A percentile compares a stretch with the other conserved stretches of the same genome.
phyloP scores from a whole-genome alignment of 2,113 vertebrate genomes.

The Amphilophus citrinellus region DNA sequence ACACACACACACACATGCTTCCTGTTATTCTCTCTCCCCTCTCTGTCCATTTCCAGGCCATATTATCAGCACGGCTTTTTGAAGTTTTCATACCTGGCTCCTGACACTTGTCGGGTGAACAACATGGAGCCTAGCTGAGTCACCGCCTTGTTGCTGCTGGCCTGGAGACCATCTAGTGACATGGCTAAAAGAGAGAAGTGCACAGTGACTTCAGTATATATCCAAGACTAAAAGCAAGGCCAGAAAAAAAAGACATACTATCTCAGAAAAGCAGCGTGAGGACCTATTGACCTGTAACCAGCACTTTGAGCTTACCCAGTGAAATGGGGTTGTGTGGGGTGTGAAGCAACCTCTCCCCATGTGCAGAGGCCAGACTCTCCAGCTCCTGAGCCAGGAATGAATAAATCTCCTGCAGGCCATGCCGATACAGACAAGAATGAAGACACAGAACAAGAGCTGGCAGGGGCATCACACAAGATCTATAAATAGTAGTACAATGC shows the following conservation, averaged over 20 bases:
- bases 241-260: background rate
- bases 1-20: background rate
- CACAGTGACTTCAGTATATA: background rate
- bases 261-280: background rate
- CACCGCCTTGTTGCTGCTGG: conserved; percentile 79
- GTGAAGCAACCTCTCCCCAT: conserved; percentile 89
- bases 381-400: conserved; percentile 88
- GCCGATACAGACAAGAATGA: conserved; percentile 46
- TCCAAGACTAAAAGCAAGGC: background rate
- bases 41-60: background rate
- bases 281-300: background rate
- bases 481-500: conserved; percentile 63
- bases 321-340: conserved; percentile 97
- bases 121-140: conserved; percentile 98
- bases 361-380: conserved; percentile 86
- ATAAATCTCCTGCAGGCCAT: conserved; percentile 90
- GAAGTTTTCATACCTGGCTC: conserved; percentile 88
- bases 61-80: background rate
- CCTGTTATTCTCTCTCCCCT: background rate
- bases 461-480: conserved; percentile 11
- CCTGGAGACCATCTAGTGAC: conserved; percentile 87
- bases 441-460: conserved; percentile 15
- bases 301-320: conserved; percentile 83
- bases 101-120: conserved; percentile 98
- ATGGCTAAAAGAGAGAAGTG: conserved; percentile 81